Conservation (phyloP, 2,113 vertebrate species). For the Lethenteron reissneri region DNA sequence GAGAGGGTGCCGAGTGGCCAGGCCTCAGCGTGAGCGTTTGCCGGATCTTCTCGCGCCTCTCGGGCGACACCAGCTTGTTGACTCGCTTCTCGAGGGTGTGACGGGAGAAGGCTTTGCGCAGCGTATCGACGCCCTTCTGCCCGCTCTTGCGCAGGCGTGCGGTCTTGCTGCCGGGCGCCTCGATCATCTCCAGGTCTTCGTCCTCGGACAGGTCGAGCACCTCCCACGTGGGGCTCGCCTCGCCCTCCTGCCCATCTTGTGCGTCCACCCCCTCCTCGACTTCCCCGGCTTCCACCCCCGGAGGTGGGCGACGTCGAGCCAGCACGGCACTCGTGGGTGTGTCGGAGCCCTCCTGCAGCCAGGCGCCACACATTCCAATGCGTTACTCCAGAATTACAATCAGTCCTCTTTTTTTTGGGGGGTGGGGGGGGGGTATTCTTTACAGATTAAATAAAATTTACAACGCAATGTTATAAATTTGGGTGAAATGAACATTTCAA, state of each 20-base stretch:
- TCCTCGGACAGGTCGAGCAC: constrained; percentile 2
- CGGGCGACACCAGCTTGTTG: constrained; percentile 63
- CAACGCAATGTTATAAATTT: no score
- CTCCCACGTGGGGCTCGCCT: neutral
- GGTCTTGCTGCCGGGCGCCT: neutral
- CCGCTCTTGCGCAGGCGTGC: neutral
- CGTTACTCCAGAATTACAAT: no score
- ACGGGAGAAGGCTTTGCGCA: constrained; percentile 86
- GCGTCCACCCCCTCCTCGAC: neutral
- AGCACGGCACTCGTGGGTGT: neutral
- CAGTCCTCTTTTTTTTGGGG: no score
- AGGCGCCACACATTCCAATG: neutral
- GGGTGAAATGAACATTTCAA: no score
- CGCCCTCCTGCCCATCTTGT: neutral
- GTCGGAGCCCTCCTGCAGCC: constrained; percentile 2
- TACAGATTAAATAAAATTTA: no score
- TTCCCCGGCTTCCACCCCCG: neutral
- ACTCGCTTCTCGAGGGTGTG: constrained; percentile 84
- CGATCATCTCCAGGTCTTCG: constrained; percentile 4
- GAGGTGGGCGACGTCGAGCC: neutral
- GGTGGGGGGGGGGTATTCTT: no score
- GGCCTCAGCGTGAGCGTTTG: constrained; percentile 34
- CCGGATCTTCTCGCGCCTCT: constrained; percentile 72
- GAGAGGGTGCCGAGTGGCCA: neutral
- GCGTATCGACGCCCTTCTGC: constrained; percentile 34